Base-by-base conservation (phyloP, 2,797 vertebrate genomes). In the Chelon labrosus region DNA sequence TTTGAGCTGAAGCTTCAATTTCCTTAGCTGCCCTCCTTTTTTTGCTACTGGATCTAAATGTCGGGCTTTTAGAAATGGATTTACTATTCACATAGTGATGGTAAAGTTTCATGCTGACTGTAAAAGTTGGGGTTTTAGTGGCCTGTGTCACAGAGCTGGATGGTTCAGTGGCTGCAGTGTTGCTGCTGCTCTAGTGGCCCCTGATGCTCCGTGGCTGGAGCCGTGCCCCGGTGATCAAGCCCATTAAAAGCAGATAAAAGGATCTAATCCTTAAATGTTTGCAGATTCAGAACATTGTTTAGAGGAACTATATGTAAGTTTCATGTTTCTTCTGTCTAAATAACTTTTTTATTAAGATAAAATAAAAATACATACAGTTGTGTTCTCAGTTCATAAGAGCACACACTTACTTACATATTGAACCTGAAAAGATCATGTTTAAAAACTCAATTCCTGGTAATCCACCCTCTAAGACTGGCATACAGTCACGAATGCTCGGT, bases 221-320 rank as follows among this genome's bases (percentile, higher is more conserved):
- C 73, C 66, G 42, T 11, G 76, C 68, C 78, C 88, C 44, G 5
- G 69, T 49, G 25, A 72, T 83, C 75, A 82, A 89, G 85, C 80
- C 88, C 86, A 90, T 92, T 87, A 86, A 93, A 89, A 75, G 78
- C 65, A 90, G 88, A 93, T 91, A 89, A 93, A 93, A 93, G 82
- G 44, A 58, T 68, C 74, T 91, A 91, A 92, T 93, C 91, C 88
- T 74, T 55, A 60, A 65, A 71, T 65, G 78, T 75, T 69, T 77
- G 74, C 80, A 84, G 80, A 90, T 88, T 89, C 85, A 79, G 80
- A 89, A 84, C 73, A 84, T 79, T 22, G 70, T 86, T 87, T 75
- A 53, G 77, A 74, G 37, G 35, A 75, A 56, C 77, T 37, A 66
- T 71, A 58, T 52, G 42, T 3, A 49, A 65, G 56, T 56, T 61